A percentile compares a stretch with the other conserved stretches of the same genome.
Evolutionary conservation across 1,140 invertebrate genomes (phyloP).

Genomic region (Lithobius niger): DNA sequence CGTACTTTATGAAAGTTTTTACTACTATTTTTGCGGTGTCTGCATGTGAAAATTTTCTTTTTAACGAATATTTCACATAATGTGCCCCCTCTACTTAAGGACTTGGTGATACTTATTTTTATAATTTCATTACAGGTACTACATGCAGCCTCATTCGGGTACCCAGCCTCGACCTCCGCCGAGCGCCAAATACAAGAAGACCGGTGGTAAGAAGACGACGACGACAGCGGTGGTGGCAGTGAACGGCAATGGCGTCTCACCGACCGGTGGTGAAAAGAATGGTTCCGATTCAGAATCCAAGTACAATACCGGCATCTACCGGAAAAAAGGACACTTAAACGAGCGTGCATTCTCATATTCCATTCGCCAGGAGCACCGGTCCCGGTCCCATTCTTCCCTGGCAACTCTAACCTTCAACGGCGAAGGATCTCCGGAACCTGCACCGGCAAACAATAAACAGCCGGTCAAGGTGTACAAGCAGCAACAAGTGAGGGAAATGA

Average conservation of each 20-base stretch:
- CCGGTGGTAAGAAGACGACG: conserved; percentile 5
- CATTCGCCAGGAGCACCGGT: conserved; percentile 80
- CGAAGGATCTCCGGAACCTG: neutral
- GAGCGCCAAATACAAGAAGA: conserved; percentile 23
- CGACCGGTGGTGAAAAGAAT: too few relatives aligned
- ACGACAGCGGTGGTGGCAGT: conserved; percentile 9
- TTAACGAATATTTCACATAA: too few relatives aligned
- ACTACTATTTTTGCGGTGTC: too few relatives aligned
- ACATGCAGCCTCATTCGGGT: neutral
- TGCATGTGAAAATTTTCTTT: too few relatives aligned
- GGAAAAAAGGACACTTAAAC: conserved; percentile 80
- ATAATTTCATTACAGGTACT: neutral
- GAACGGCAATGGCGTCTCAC: too few relatives aligned
- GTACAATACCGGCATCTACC: conserved; percentile 72
- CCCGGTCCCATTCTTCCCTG: conserved; percentile 73
- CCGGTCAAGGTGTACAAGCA: neutral
- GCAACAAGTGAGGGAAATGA: neutral
- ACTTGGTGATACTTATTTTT: neutral
- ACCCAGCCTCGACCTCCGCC: conserved; percentile 11
- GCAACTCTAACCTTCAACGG: conserved; percentile 59
- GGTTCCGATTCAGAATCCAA: conserved; percentile 61
- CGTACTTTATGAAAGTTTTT: too few relatives aligned
- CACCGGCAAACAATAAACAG: neutral
- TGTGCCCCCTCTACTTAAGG: too few relatives aligned
- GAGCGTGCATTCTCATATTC: conserved; percentile 87